A percentile compares a stretch with the other conserved stretches of the same genome.
Evolutionary conservation across 2,888 invertebrate genomes (phyloP).

Genomic region (Pandemis corylana): DNA sequence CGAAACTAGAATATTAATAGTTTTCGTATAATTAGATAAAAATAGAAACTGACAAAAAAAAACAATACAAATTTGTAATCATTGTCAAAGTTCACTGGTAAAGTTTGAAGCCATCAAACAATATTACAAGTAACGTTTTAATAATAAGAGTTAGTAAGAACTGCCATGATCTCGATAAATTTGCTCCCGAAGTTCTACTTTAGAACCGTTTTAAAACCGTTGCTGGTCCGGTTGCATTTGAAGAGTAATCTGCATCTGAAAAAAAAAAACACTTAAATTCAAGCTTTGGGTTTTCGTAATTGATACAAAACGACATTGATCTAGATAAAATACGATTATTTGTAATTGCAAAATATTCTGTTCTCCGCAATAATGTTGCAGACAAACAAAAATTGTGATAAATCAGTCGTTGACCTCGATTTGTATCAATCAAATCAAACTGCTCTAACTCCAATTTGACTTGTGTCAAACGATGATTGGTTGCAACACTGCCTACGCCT

Average conservation of each 20-base stretch:
- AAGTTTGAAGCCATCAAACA: no score
- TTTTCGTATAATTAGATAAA: no score
- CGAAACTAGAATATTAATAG: no score
- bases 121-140: no score
- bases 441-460: constrained; percentile 79
- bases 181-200: no score
- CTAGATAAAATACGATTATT: background rate
- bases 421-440: constrained; percentile 78
- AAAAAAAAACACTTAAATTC: background rate
- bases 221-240: background rate
- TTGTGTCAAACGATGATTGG: constrained; percentile 83
- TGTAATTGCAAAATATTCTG: constrained; percentile 11
- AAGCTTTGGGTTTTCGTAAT: background rate
- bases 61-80: no score
- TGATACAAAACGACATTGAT: background rate
- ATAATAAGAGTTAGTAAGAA: no score
- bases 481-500: constrained; percentile 77
- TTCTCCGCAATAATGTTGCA: background rate
- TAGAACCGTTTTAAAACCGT: background rate
- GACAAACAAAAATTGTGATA: constrained; percentile 60
- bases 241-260: background rate
- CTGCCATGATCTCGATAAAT: no score
- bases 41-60: no score
- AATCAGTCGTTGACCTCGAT: constrained; percentile 80
- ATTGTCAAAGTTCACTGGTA: no score